A percentile compares a stretch with the other conserved stretches of the same genome.
phyloP scores from a whole-genome alignment of 1,140 invertebrate species.

The Leptopilina boulardi region DNA sequence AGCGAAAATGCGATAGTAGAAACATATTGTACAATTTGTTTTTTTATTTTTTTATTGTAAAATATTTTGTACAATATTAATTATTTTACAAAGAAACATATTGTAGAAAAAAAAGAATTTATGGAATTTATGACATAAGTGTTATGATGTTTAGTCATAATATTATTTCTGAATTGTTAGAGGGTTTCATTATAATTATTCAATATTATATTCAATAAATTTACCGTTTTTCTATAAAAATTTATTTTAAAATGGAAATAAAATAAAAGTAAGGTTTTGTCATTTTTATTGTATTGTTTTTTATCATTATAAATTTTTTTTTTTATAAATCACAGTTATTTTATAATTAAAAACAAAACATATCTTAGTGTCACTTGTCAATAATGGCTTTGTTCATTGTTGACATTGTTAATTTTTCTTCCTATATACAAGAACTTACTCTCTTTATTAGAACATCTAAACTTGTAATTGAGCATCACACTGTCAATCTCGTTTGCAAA shows the following conservation, averaged over 20 bases:
- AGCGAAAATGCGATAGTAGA: neutral
- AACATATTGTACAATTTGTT: neutral
- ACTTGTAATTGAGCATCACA: neutral
- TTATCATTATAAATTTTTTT: neutral
- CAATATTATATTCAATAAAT: too few relatives aligned
- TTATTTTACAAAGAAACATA: neutral
- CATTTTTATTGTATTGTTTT: neutral
- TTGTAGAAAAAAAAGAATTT: constrained; percentile 5
- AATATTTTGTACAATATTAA: too few relatives aligned
- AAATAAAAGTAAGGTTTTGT: too few relatives aligned
- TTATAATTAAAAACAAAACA: too few relatives aligned
- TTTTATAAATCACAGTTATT: neutral
- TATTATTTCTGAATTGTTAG: neutral
- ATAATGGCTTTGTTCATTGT: neutral
- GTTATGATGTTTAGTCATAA: neutral
- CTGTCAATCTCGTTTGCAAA: neutral
- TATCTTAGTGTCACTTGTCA: neutral
- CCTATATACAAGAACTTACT: neutral
- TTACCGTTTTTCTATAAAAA: neutral
- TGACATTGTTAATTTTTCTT: neutral
- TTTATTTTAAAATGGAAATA: too few relatives aligned
- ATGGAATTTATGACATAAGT: neutral
- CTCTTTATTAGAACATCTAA: neutral
- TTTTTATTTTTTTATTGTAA: too few relatives aligned
- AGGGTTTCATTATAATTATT: neutral